phyloP scores from a whole-genome alignment of 2,797 vertebrate species.

The Decapterus maruadsi region DNA sequence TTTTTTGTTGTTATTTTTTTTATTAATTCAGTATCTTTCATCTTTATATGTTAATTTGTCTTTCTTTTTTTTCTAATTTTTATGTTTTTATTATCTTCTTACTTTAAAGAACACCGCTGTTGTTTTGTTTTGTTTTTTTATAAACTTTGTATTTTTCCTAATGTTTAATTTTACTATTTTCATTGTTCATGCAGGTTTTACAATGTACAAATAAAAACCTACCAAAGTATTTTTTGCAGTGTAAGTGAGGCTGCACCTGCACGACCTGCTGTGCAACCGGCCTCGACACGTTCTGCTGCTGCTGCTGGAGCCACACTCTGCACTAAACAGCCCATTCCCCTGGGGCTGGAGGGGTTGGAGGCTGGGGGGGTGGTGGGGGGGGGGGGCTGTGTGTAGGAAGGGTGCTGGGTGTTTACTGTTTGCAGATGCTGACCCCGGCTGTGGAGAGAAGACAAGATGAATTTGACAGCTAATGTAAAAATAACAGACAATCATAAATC shows the following conservation, averaged over 20 bases:
- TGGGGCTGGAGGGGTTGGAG: slow-evolving; percentile 8
- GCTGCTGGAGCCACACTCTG: slow-evolving; percentile 32
- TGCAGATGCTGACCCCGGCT: slow-evolving; percentile 85
- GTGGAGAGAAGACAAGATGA: slow-evolving; percentile 89
- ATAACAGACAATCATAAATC: slow-evolving; percentile 96
- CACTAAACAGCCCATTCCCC: slow-evolving; percentile 52
- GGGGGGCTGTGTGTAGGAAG: slow-evolving; percentile 24
- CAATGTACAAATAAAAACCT: too few species aligned
- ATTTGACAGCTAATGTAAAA: slow-evolving; percentile 97
- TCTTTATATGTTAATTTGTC: too few species aligned
- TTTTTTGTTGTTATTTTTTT: too few species aligned
- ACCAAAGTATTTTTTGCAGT: too few species aligned
- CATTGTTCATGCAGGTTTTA: too few species aligned
- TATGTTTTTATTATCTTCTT: too few species aligned
- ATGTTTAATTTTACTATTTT: too few species aligned
- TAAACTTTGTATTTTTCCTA: too few species aligned
- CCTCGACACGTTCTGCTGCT: slow-evolving; percentile 50
- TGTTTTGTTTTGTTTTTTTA: too few species aligned
- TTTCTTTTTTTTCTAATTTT: too few species aligned
- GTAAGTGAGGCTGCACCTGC: neutral
- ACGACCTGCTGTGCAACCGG: slow-evolving; percentile 56
- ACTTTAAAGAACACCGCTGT: too few species aligned
- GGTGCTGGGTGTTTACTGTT: slow-evolving; percentile 88
- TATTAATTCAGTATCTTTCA: too few species aligned
- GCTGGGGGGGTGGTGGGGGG: neutral